Base-by-base conservation (phyloP, 2,797 vertebrate species). In the Thaleichthys pacificus region DNA sequence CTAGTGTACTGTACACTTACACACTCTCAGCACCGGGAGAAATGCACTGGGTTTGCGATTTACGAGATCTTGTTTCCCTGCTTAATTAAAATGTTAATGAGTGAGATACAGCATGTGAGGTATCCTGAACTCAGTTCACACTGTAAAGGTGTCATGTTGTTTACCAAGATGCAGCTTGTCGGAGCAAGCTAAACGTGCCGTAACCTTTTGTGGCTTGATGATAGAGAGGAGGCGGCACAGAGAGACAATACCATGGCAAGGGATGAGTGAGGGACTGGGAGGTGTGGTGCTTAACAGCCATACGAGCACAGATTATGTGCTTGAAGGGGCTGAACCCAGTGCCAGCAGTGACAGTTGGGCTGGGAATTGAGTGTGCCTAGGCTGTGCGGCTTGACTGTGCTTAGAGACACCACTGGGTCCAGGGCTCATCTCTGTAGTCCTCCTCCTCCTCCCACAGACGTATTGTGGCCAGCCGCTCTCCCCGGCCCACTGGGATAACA, bases 271-370 rank as follows among this genome's bases (percentile, higher is more conserved):
- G 77, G 81, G 83, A 85, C 80, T 21, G 71, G 19, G 77, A 60
- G 64, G 66, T 51, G 84, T 90, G 89, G 88, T 89, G 89, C 87
- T 93, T 92, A 93, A 91, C 90, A 89, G 90, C 92, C 91, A 91
- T 89, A 89, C 82, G 88, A 92, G 90, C 89, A 86, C 90, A 92
- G 91, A 93, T 93, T 93, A 92, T 92, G 89, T 91, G 93, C 91
- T 92, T 91, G 90, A 91, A 93, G 88, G 90, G 89, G 84, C 85
- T 88, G 89, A 89, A 80, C 81, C 68, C 84, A 81, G 86, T 93
- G 92, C 93, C 93, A 94, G 91, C 88, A 91, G 83, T 90, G 93
- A 94, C 94, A 95, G 93, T 94, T 94, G 94, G 93, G 89, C 88
- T 91, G 93, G 93, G 93, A 93, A 90, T 95, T 92, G 90, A 87